Evolutionary conservation across 2,113 vertebrate genomes (phyloP), one percentile per base, ranked within the genome.

Genomic region (Gopherus evgoodei): DNA sequence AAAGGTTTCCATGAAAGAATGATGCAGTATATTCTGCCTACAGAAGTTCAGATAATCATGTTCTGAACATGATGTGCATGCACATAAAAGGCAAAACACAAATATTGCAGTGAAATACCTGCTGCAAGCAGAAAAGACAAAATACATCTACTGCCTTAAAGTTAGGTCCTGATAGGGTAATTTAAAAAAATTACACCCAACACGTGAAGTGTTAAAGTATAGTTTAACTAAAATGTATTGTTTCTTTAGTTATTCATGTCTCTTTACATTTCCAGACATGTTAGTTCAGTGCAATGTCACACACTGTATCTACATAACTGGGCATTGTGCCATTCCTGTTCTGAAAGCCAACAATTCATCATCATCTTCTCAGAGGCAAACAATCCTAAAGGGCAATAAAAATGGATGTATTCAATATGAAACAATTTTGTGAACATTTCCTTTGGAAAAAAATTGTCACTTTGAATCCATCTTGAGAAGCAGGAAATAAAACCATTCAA

Each of bases 31-130:
- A 85, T 79, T 52, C 88, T 91, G 57, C 47, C 75, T 53, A 47
- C 44, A 25, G 89, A 95, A 54, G 82, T 93, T 81, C 91, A 91
- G 88, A 87, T 87, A 14, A 83, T 44, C 38, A 2, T 62, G 83
- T 78, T 90, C 44, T 82, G 81, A 56, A 29, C 38, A 53, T 57
- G 81, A 83, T 91, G 88, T 88, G 76, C 85, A 89, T 82, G 79
- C 90, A 94, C 87, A 87, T 93, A 94, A 91, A 93, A 93, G 62
- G 35, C 62, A 17, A 69, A n/a, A 65, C 31, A 80, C 25, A 96
- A n/a, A 42, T 75, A 42, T 42, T 75, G 42, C n/a, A 84, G 21
- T 76, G 75, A 89, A 93, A 87, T 78, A 52, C 72, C 38, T 44
- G 72, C 35, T 57, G 87, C 35, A 87, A 84, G 57, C 62, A 38